Base-by-base conservation (phyloP, 1,140 invertebrate species). In the Mercenaria mercenaria region DNA sequence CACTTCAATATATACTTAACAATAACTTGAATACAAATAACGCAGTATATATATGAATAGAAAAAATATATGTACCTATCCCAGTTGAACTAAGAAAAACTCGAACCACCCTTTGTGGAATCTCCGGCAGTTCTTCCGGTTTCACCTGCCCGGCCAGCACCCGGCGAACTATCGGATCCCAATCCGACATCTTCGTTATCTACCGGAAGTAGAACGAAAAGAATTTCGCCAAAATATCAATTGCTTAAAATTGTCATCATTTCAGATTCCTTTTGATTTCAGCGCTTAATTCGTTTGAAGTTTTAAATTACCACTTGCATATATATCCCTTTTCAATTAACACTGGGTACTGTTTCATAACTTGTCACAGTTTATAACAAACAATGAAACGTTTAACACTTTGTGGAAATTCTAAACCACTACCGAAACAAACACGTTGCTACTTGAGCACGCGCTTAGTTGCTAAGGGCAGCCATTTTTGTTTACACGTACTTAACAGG, bases 11-110 rank as follows among this genome's bases (percentile, higher is more conserved):
- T n/a, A n/a, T n/a, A n/a, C n/a, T n/a, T n/a, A n/a, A n/a, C n/a
- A n/a, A n/a, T n/a, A n/a, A n/a, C n/a, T n/a, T n/a, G n/a, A n/a
- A n/a, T n/a, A n/a, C n/a, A n/a, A n/a, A n/a, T n/a, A n/a, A n/a
- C n/a, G n/a, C n/a, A n/a, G n/a, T n/a, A n/a, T n/a, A n/a, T n/a
- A n/a, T n/a, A n/a, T n/a, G n/a, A n/a, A n/a, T n/a, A n/a, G n/a
- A 29, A 67, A 3, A 67, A 67, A 6, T 6, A 32, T 20, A 18
- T n/a, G 11, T 91, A 93, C 94, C 93, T 91, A 90, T 81, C 47
- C 89, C 91, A 18, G 91, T 87, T 0, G 92, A 93, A 52, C 91
- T 91, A 4, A 94, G 83, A 50, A 91, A 94, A 3, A 93, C 91
- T 76, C 91, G 81, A 10, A 94, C 91, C 8, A 92, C 79, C 61